These are phyloP conservation scores for Dicranocentrus wangi DNA, from an alignment of 2,888 invertebrate species.

Conservation along the genomic window DNA sequence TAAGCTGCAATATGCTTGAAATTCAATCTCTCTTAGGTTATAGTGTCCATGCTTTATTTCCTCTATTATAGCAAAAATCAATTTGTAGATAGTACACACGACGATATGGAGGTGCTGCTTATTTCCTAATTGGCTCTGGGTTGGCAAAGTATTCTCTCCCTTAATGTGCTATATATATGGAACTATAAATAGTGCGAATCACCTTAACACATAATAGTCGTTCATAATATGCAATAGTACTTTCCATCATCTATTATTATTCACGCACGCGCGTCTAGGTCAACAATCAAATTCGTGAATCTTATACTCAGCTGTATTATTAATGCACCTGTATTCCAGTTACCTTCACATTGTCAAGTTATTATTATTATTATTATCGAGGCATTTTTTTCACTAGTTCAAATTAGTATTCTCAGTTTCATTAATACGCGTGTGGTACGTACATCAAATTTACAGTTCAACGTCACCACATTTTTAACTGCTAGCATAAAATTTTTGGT, in stretches of 20 bases:
- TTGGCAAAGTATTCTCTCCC: background rate
- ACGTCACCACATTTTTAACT: constrained; percentile 51
- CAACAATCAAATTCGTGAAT: constrained; percentile 11
- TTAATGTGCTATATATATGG: background rate
- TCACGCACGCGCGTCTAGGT: too few relatives aligned
- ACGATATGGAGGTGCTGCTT: constrained; percentile 16
- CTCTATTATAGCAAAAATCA: constrained; percentile 30
- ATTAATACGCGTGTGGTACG: constrained; percentile 13
- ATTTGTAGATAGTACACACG: background rate
- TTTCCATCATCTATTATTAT: too few relatives aligned
- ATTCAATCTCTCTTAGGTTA: constrained; percentile 38
- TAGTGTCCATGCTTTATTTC: constrained; percentile 45
- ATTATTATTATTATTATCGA: background rate
- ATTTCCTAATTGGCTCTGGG: constrained; percentile 30
- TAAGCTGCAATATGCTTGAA: constrained; percentile 54
- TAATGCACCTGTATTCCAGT: constrained; percentile 38
- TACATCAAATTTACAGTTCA: constrained; percentile 47
- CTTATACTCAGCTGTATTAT: constrained; percentile 8
- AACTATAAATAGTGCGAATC: too few relatives aligned
- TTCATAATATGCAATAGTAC: background rate
- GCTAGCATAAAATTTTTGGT: too few relatives aligned
- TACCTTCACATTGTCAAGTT: constrained; percentile 58
- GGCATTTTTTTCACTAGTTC: constrained; percentile 49
- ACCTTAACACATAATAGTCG: background rate
- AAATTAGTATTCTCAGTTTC: constrained; percentile 54